Conservation (phyloP, 2,113 vertebrate genomes). For the Bambusicola thoracicus region DNA sequence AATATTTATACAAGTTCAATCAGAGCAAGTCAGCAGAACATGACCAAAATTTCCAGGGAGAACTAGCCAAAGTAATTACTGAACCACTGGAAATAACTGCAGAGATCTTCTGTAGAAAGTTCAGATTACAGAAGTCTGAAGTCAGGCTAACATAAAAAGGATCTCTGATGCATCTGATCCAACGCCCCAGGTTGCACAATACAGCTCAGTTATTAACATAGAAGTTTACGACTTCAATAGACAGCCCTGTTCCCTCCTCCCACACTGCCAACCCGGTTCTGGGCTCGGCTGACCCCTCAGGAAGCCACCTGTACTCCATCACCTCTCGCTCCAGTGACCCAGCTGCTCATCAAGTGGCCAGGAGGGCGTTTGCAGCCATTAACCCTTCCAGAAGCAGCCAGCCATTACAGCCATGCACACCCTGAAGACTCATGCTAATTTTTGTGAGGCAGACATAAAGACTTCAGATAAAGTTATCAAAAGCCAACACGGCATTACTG, state of each 20-base stretch:
- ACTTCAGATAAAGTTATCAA: background rate
- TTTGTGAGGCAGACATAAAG: background rate
- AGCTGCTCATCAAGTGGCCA: background rate
- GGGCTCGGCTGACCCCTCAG: slow-evolving; percentile 11
- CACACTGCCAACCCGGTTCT: background rate
- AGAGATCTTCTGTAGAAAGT: background rate
- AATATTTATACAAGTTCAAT: slow-evolving; percentile 29
- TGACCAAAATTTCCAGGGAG: slow-evolving; percentile 11
- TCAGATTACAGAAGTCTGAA: background rate
- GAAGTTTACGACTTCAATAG: background rate
- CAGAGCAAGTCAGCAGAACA: background rate
- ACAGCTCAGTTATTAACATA: background rate
- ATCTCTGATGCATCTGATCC: background rate
- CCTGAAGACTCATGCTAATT: rapidly evolving
- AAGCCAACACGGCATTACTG: rapidly evolving
- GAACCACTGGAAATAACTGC: background rate
- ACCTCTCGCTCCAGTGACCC: slow-evolving; percentile 7
- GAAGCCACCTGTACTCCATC: background rate
- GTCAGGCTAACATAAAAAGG: background rate
- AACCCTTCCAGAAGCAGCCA: slow-evolving; percentile 15
- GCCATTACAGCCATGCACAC: background rate
- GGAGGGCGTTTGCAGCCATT: background rate
- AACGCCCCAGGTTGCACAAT: slow-evolving; percentile 31
- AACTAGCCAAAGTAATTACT: slow-evolving; percentile 18
- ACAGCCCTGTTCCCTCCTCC: background rate